Base-by-base conservation (phyloP, 2,888 invertebrate genomes). In the Ophioninae sp. region DNA sequence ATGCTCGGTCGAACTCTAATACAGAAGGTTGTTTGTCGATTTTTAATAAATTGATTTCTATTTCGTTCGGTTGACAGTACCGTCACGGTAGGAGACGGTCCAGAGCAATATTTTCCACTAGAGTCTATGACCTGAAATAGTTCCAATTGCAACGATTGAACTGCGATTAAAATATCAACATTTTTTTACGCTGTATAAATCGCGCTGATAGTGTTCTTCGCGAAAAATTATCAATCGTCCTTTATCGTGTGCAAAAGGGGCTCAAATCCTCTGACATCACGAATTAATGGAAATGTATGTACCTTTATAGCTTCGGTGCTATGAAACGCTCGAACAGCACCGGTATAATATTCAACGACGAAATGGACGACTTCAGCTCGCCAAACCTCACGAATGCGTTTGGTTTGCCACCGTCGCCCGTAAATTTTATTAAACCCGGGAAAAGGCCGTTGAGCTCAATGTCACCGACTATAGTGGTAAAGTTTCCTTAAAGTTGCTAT, bases 301-400 rank as follows among this genome's bases (percentile, higher is more conserved):
- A 50, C 23, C 17, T 70, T 8, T 79, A 20, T 61, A 92, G 92
- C 10, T 97, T 97, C 91, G 99, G 98, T 2, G 96, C 97, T 1
- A 96, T 96, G 80, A 94, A 96, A 85, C 94, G 96, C 6, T 98
- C 98, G 0, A 93, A 93, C 37, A 95, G 95, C 75, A 97, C 98
- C 0, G 99, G 99, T 0, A 96, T 99, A 30, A 94, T 99, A n/a
- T 96, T 98, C 93, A 99, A 99, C 93, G 97, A 98, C 91, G 97
- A 97, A 85, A 98, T 99, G 97, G 98, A 98, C 87, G 99, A 99
- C 91, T 99, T 99, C 93, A 97, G 98, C 0, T 95, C 96, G 0
- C 96, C 97, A 0, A 95, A 95, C 39, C 94, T 96, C 81, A 94
- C 94, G 0, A 96, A 96, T 89, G 95, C 93, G 84, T 97, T 96